These are phyloP conservation scores for Pagetopsis macropterus DNA, from an alignment of 2,797 vertebrate species.

Conservation along the genomic window DNA sequence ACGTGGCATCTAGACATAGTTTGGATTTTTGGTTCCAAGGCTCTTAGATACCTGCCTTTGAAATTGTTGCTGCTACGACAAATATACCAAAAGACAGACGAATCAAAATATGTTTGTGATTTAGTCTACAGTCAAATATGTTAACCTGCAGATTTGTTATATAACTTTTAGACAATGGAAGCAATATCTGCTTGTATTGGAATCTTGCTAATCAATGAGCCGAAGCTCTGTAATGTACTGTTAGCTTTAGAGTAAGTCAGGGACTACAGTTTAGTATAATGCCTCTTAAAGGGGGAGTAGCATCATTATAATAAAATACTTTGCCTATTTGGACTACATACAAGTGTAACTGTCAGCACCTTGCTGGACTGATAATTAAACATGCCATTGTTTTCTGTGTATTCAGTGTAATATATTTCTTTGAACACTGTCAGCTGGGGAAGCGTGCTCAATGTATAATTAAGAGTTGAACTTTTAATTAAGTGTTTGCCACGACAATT, in stretches of 20 bases:
- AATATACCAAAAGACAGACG: background rate
- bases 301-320: conserved; percentile 7
- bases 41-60: background rate
- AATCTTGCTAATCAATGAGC: conserved; percentile 14
- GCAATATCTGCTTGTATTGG: background rate
- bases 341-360: conserved; percentile 24
- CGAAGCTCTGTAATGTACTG: background rate
- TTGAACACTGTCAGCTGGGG: conserved; percentile 25
- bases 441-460: conserved; percentile 28
- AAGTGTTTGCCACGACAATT: conserved; percentile 8
- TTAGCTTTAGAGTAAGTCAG: background rate
- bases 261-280: background rate
- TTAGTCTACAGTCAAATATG: conserved; percentile 2
- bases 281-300: background rate
- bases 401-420: conserved; percentile 33
- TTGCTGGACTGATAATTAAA: conserved; percentile 32
- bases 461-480: conserved; percentile 22
- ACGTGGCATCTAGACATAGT: background rate
- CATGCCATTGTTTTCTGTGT: conserved; percentile 17
- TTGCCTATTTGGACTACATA: conserved; percentile 18
- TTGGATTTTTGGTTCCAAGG: background rate
- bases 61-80: conserved; percentile 1
- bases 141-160: background rate
- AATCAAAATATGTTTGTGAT: conserved; percentile 14
- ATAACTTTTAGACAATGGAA: background rate